These are phyloP conservation scores for Loripinus fragilis DNA, from an alignment of 2,888 invertebrate genomes.

Conservation along the genomic window DNA sequence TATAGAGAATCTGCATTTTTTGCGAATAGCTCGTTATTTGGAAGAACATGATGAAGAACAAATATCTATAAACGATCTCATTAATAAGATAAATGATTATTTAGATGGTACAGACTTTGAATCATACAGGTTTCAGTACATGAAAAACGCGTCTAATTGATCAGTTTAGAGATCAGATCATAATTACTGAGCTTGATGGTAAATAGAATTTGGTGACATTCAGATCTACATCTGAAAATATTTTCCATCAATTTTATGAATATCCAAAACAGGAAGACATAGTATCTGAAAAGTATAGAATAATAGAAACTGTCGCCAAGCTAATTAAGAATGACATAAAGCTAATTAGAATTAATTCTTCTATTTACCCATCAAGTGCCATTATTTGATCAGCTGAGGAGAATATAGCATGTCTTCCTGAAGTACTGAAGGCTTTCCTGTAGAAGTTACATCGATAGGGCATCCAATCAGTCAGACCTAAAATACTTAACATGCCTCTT, in stretches of 20 bases:
- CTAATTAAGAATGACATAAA: slow-evolving; percentile 59
- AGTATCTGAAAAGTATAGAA: slow-evolving; percentile 35
- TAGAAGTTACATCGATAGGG: slow-evolving; percentile 55
- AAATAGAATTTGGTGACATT: slow-evolving; percentile 50
- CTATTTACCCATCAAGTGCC: slow-evolving; percentile 17
- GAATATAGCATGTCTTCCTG: slow-evolving; percentile 6
- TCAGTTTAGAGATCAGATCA: slow-evolving; percentile 51
- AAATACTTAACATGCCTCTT: slow-evolving; percentile 44
- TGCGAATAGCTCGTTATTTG: background rate
- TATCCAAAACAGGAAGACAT: slow-evolving; percentile 21
- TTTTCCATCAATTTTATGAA: slow-evolving; percentile 43
- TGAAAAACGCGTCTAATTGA: slow-evolving; percentile 42
- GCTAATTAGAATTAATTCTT: slow-evolving; percentile 5
- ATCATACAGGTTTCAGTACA: slow-evolving; percentile 25
- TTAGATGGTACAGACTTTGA: background rate
- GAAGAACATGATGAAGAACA: slow-evolving; percentile 19
- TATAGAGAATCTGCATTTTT: background rate
- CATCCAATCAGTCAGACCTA: slow-evolving; percentile 54
- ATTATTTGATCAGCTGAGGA: slow-evolving; percentile 15
- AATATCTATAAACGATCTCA: slow-evolving; percentile 17
- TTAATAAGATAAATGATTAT: background rate
- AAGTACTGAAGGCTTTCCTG: background rate
- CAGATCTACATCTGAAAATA: slow-evolving; percentile 34
- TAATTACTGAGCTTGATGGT: slow-evolving; percentile 50
- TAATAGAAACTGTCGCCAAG: slow-evolving; percentile 53